A percentile compares a stretch with the other conserved stretches of the same genome.
Evolutionary conservation across 2,888 invertebrate species (phyloP).

Genomic region (Ashinkailepas kermadecensis): DNA sequence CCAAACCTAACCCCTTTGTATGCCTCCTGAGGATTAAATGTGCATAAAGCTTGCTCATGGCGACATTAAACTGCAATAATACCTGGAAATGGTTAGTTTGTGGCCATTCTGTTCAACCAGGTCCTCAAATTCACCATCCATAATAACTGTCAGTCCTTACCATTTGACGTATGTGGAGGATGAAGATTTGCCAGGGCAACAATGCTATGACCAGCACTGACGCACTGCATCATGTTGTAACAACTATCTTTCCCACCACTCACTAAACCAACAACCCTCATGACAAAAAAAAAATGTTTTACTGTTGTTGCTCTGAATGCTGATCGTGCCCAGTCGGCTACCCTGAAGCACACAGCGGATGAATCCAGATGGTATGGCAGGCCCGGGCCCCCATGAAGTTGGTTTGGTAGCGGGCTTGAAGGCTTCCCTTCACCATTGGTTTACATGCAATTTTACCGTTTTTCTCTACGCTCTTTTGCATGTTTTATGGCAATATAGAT

Average conservation of each 20-base stretch:
- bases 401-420: too few species aligned
- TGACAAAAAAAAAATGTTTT: neutral
- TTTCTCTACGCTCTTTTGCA: too few species aligned
- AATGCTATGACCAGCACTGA: slow-evolving; percentile 87
- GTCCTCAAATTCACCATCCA: neutral
- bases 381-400: too few species aligned
- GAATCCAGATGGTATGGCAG: too few species aligned
- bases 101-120: neutral
- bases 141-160: neutral
- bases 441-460: too few species aligned
- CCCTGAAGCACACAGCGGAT: too few species aligned
- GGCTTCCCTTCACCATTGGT: too few species aligned
- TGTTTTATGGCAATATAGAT: too few species aligned
- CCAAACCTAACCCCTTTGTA: neutral
- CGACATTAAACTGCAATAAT: neutral
- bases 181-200: slow-evolving; percentile 93
- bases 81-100: neutral
- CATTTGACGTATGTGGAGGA: slow-evolving; percentile 47
- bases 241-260: slow-evolving; percentile 99
- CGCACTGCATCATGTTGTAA: slow-evolving; percentile 97
- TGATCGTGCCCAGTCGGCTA: too few species aligned
- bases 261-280: slow-evolving; percentile 57
- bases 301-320: too few species aligned
- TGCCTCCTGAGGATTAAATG: neutral
- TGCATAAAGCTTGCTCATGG: neutral